Evolutionary conservation across 2,888 invertebrate species (phyloP), one percentile per base, ranked within the genome.

Genomic region (Parnassius glacialis): DNA sequence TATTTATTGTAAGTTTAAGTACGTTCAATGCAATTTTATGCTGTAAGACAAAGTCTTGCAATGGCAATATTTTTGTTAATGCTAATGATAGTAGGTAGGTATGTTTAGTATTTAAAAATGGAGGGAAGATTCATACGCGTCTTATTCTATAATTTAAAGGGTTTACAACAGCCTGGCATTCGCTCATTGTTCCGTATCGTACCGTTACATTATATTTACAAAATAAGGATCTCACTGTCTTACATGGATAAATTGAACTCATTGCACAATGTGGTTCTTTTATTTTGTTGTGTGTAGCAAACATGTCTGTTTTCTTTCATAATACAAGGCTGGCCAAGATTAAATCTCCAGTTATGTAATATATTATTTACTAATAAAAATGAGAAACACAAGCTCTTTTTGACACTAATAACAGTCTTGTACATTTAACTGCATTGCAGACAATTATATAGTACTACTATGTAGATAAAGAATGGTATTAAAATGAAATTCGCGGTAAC

Each of bases 121-220:
- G 74, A 78, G 76, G 75, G 77, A 79, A 70, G 73, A 74, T 75
- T 73, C 73, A 64, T 72, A 72, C 66, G 77, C 81, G 79, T 74
- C 75, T 76, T 78, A 78, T 73, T 80, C 78, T 71, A 73, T 73
- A 76, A 80, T 80, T 75, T 53, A 64, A 57, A 80, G 72, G 79
- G 78, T 80, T 80, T 76, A 79, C 78, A 79, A 81, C 83, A 84
- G 81, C 81, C 82, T 83, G 84, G 76, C 83, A 81, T 74, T 74
- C 76, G 77, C 74, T 76, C 82, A 74, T 71, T 73, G 73, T 75
- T 79, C 72, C 75, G 72, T 79, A 80, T 75, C 76, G 71, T 77
- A 79, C 70, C 75, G 66, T 75, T 78, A 81, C 79, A 80, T 71
- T 70, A 75, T 86, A 88, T 86, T 83, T 86, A 87, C 85, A 85